Evolutionary conservation across 2,888 invertebrate species (phyloP), one percentile per base, ranked within the genome.

Genomic region (Cheilosia soror): DNA sequence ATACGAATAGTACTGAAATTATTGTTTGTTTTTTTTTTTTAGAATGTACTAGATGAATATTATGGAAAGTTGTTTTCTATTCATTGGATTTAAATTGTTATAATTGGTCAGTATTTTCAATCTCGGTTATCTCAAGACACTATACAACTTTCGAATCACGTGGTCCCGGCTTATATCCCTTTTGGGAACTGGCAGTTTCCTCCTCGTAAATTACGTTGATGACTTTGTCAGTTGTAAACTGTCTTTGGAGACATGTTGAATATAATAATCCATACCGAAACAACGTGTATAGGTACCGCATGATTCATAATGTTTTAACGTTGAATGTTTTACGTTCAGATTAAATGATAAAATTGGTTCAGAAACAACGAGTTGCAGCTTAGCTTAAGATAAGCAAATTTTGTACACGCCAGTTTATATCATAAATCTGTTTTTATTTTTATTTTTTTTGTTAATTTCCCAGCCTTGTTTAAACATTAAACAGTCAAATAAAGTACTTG

Each of bases 351-450:
- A 47, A 47, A 47, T 20, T 20, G 47, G 13, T 62, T 51, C 65
- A 49, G 49, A 51, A 49, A 37, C 27, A 40, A 20, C 5, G 31
- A 13, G 6, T 33, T 40, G 5, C 11, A 13, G 37, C 66, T 65
- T 25, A 49, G 37, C 49, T 49, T 33, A 25, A 66, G 51, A 65
- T 65, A 65, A 51, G 13, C 13, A 65, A 25, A 33, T n/a, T 44
- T 15, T 65, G 27, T 37, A 51, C 51, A 51, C 27, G 27, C 27
- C 65, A 49, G 25, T 65, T 33, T 11, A 2, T 37, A n/a, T 37
- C 33, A 40, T 63, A 63, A 63, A 63, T 63, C 63, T 47, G 20
- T 49, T 31, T 25, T 25, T 47, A 4, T 20, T 11, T 37, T 4
- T 2, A 4, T 11, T 47, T 7, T 20, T 11, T 37, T 4, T 2